Evolutionary conservation across 2,888 invertebrate genomes (phyloP), one percentile per base, ranked within the genome.

Genomic region (Phyllotreta cruciferae): DNA sequence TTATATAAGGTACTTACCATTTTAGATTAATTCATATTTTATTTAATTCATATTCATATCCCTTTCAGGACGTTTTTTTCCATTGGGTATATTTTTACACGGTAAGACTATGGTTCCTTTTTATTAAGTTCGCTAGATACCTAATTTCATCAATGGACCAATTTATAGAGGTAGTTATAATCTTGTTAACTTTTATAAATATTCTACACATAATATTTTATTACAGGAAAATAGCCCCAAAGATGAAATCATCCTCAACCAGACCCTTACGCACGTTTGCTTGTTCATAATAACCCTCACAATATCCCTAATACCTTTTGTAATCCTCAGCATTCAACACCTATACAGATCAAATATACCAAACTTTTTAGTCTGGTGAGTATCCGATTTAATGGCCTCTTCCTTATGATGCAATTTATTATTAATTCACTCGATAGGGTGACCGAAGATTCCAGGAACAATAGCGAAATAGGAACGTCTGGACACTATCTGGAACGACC

Each of bases 401-500:
- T n/a, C n/a, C 10, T 9, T 55, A 47, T 47, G 2, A 11, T 6
- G 4, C 38, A 35, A 24, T 24, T 24, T 24, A 24, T n/a, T n/a
- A 24, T 4, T 24, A 24, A 24, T 24, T n/a, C 24, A 4, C 4
- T 24, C 24, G 24, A 1, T 47, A 87, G 87, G 86, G 84, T 86
- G 64, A 85, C 84, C 1, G 84, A 85, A 38, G 85, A 83, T 69
- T 85, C 85, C 0, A 85, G 86, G 84, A 80, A 83, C 49, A 81
- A 85, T 9, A 84, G 84, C 13, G 87, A 87, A 76, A 85, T 87
- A 80, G 87, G 87, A 5, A 82, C 85, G n/a, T 84, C 86, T 64
- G 86, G 86, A 1, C 86, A 86, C 75, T 86, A 86, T 73, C 79
- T 87, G 34, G 83, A 83, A 72, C 77, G 85, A 6, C 86, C 86